phyloP scores from a whole-genome alignment of 2,888 invertebrate species.

The Orchesellides sinensis region DNA sequence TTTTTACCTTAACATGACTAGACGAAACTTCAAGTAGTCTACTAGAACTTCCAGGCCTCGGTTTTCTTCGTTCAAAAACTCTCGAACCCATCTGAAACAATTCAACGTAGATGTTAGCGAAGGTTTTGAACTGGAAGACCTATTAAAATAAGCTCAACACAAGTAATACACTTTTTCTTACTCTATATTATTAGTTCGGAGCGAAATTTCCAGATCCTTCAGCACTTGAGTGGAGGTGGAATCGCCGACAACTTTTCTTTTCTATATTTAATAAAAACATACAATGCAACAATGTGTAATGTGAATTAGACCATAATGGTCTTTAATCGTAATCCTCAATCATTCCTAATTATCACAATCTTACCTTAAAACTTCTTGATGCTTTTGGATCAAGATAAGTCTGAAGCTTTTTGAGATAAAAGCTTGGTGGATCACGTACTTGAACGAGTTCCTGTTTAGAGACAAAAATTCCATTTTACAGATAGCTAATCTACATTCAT shows the following conservation, averaged over 20 bases:
- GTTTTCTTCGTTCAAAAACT: constrained; percentile 97
- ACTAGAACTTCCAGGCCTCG: constrained; percentile 97
- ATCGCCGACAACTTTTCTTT: constrained; percentile 97
- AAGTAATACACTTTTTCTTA: constrained; percentile 79
- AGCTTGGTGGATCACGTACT: constrained; percentile 97
- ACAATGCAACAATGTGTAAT: constrained; percentile 7
- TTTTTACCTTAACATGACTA: constrained; percentile 88
- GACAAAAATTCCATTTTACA: constrained; percentile 13
- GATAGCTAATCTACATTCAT: not conserved
- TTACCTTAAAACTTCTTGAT: constrained; percentile 94
- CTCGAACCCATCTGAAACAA: constrained; percentile 95
- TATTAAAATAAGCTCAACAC: not conserved
- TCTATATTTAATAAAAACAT: constrained; percentile 84
- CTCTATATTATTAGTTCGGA: constrained; percentile 99
- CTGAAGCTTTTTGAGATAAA: constrained; percentile 96
- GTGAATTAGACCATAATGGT: not conserved
- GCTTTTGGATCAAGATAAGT: constrained; percentile 98
- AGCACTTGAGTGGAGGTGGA: constrained; percentile 99
- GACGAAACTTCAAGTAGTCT: constrained; percentile 96
- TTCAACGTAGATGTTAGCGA: too few relatives aligned
- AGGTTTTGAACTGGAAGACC: not conserved
- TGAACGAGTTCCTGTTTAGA: constrained; percentile 92
- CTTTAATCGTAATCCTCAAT: too few relatives aligned
- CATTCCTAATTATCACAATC: not conserved
- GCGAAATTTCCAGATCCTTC: constrained; percentile 97